Evolutionary conservation across 2,797 vertebrate species (phyloP).

Genomic region (Xiphophorus birchmanni): DNA sequence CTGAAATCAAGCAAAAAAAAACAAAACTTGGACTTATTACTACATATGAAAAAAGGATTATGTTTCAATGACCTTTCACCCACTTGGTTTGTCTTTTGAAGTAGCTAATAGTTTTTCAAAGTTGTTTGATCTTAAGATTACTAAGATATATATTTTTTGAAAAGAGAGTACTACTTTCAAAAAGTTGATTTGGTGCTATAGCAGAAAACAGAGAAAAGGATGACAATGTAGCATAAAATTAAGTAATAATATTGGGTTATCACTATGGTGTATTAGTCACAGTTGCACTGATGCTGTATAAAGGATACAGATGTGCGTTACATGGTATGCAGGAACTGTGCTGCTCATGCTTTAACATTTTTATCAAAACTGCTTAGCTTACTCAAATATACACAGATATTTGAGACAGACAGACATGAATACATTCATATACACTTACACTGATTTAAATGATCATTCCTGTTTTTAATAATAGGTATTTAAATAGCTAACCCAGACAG

Average conservation of each 20-base stretch:
- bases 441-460: background rate
- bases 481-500: background rate
- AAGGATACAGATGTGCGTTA: background rate
- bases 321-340: background rate
- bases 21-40: background rate
- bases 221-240: background rate
- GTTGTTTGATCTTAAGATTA: background rate
- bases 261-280: background rate
- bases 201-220: too few relatives aligned
- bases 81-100: background rate
- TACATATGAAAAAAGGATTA: background rate
- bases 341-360: too few relatives aligned
- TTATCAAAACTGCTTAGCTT: background rate
- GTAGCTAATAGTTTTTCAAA: background rate
- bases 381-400: background rate
- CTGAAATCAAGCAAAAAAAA: background rate
- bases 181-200: too few relatives aligned
- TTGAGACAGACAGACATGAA: background rate
- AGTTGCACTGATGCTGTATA: background rate
- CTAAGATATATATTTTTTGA: background rate
- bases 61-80: background rate
- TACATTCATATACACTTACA: background rate
- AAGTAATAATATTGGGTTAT: background rate
- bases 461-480: background rate
- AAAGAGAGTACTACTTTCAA: too few relatives aligned